A percentile compares a stretch with the other conserved stretches of the same genome.
Evolutionary conservation across 2,113 vertebrate species (phyloP).

Genomic region (Neolamprologus brichardi): DNA sequence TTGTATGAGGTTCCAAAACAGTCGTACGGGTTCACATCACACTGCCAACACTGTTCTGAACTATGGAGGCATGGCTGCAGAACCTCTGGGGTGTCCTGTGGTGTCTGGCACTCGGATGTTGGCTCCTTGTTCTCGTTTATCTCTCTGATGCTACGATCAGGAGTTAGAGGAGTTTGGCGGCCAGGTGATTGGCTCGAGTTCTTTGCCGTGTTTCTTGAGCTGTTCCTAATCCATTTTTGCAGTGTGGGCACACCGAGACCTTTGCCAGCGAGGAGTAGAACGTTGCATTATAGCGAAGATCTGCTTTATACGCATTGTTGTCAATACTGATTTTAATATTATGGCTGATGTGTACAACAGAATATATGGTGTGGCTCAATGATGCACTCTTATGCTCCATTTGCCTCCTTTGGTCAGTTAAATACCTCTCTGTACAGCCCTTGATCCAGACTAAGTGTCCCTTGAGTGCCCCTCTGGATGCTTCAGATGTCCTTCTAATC

Average conservation of each 20-base stretch:
- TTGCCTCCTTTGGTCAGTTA: not conserved
- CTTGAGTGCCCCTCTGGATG: not conserved
- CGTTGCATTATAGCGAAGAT: not conserved
- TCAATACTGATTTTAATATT: not conserved
- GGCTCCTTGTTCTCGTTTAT: not conserved
- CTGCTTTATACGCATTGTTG: not conserved
- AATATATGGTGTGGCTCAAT: not conserved
- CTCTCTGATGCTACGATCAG: not conserved
- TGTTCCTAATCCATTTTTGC: not conserved
- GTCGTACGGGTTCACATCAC: not conserved
- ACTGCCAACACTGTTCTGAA: not conserved
- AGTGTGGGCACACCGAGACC: not conserved
- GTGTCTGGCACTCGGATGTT: not conserved
- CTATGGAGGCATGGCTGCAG: not conserved
- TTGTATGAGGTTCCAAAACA: not conserved
- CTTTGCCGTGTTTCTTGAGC: not conserved
- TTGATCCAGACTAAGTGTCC: not conserved
- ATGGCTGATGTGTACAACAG: not conserved
- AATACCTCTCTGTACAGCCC: not conserved
- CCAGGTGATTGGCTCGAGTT: not conserved
- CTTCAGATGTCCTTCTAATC: not conserved
- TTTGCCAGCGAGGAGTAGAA: not conserved
- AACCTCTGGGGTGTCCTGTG: not conserved
- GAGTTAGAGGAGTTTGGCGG: not conserved
- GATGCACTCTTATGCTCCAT: not conserved